Evolutionary conservation across 2,888 invertebrate species (phyloP).

Genomic region (Gisinianus flammeolus): DNA sequence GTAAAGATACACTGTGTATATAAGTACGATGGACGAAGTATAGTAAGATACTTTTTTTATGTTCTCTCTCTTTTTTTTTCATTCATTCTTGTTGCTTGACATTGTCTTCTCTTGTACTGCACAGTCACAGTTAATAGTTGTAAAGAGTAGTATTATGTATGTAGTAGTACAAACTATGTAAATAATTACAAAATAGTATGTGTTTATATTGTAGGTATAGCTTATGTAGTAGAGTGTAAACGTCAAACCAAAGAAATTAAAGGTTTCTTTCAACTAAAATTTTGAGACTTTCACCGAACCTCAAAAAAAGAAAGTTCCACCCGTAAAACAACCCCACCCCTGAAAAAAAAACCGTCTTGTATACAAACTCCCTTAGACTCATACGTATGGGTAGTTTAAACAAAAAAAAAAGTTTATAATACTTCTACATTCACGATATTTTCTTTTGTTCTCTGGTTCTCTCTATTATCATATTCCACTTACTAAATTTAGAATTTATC

Average conservation of each 20-base stretch:
- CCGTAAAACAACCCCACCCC: too few species aligned
- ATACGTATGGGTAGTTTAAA: not conserved
- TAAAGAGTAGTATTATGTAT: not conserved
- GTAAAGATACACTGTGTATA: not conserved
- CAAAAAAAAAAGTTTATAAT: not conserved
- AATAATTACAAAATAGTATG: constrained; percentile 15
- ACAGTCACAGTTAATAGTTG: not conserved
- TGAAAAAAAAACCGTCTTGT: not conserved
- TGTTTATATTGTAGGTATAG: not conserved
- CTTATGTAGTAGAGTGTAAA: too few species aligned
- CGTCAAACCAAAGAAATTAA: not conserved
- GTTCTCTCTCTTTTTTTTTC: not conserved
- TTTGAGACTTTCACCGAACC: not conserved
- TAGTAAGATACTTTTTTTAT: not conserved
- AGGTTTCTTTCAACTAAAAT: not conserved
- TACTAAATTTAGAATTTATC: not conserved
- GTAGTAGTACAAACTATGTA: not conserved
- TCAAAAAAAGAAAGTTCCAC: not conserved
- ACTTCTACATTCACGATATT: not conserved
- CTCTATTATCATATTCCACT: not conserved
- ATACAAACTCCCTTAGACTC: not conserved
- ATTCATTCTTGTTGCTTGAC: constrained; percentile 5
- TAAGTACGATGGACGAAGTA: constrained; percentile 16
- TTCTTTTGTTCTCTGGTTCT: not conserved
- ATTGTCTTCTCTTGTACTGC: not conserved